Conservation (phyloP, 2,888 invertebrate species). For the Campopleginae sp. region DNA sequence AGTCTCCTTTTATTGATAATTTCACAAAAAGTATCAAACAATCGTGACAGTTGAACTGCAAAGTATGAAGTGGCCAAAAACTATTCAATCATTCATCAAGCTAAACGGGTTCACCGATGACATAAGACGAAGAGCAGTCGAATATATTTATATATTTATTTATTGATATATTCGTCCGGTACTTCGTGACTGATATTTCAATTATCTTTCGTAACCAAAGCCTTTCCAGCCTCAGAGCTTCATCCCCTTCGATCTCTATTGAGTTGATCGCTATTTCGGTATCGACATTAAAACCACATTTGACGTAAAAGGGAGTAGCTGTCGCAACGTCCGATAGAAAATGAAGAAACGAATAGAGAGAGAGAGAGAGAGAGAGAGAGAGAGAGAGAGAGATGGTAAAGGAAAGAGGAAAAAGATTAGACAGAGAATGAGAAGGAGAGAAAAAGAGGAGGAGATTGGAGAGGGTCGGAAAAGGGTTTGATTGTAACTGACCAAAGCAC, state of each 20-base stretch:
- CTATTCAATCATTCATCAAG: neutral
- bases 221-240: neutral
- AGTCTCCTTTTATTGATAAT: neutral
- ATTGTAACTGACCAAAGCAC: constrained; percentile 53
- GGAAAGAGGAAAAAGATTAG: neutral
- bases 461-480: constrained; percentile 54
- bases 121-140: neutral
- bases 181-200: constrained; percentile 10
- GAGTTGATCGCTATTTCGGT: constrained; percentile 19
- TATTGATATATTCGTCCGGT: neutral
- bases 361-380: neutral
- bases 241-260: neutral
- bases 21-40: neutral
- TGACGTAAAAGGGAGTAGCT: constrained; percentile 8
- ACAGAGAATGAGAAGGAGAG: neutral
- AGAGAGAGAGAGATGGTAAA: neutral
- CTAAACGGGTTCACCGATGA: neutral
- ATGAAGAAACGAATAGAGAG: neutral
- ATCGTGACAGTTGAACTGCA: neutral
- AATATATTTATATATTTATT: neutral
- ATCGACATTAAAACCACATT: constrained; percentile 10
- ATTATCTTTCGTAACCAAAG: constrained; percentile 8
- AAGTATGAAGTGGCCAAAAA: neutral
- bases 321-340: constrained; percentile 6
- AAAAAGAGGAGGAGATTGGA: neutral